A percentile compares a stretch with the other conserved stretches of the same genome.
phyloP scores from a whole-genome alignment of 2,888 invertebrate genomes.

The Drosophila macrothrix region DNA sequence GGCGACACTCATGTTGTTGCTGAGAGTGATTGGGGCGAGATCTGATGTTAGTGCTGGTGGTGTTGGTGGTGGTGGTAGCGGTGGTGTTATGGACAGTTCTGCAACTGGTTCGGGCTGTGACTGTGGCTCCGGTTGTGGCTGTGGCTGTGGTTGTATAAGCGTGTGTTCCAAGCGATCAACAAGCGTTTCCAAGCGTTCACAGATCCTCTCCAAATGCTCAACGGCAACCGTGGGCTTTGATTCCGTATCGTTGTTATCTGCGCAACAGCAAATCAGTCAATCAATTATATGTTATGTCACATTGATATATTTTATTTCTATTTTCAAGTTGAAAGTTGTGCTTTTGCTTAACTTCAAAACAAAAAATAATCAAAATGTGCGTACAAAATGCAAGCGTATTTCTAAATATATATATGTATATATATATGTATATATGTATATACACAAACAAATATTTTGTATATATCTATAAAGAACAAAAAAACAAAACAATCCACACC shows the following conservation, averaged over 20 bases:
- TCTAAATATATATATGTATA: not conserved
- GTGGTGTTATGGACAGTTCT: constrained; percentile 13
- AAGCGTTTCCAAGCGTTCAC: constrained; percentile 91
- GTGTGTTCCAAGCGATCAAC: constrained; percentile 90
- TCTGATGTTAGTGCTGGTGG: constrained; percentile 23
- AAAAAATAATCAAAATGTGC: constrained; percentile 41
- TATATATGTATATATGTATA: too few species aligned
- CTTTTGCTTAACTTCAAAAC: constrained; percentile 17
- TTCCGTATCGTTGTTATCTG: constrained; percentile 85
- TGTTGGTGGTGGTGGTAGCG: constrained; percentile 35
- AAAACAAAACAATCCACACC: constrained; percentile 34
- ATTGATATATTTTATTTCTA: not conserved
- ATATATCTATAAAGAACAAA: not conserved
- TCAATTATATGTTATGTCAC: not conserved
- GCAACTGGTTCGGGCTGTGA: constrained; percentile 17
- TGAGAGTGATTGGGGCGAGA: constrained; percentile 10
- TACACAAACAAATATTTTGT: not conserved
- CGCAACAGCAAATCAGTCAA: not conserved
- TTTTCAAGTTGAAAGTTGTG: constrained; percentile 4
- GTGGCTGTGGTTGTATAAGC: constrained; percentile 53
- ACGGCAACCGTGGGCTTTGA: constrained; percentile 86
- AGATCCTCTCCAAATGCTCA: constrained; percentile 86
- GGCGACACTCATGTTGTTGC: constrained; percentile 89
- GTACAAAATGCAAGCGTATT: constrained; percentile 33
- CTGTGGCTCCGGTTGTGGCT: constrained; percentile 14